These are phyloP conservation scores for Synergus gifuensis DNA, from an alignment of 2,888 invertebrate species.

Conservation along the genomic window DNA sequence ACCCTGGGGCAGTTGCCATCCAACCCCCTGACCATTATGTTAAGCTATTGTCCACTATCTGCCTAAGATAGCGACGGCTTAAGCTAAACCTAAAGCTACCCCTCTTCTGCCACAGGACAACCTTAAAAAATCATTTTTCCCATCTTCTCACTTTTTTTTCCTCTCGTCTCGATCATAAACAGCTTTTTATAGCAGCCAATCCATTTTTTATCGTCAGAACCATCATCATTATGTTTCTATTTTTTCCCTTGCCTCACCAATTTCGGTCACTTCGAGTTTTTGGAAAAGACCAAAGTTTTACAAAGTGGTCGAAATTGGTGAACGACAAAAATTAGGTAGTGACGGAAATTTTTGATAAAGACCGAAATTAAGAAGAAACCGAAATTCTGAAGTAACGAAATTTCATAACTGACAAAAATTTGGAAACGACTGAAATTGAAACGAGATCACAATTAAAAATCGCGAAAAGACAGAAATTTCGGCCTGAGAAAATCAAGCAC, in stretches of 20 bases:
- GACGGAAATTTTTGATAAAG: too few species aligned
- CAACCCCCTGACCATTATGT: constrained; percentile 75
- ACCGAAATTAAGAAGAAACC: too few species aligned
- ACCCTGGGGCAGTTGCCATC: constrained; percentile 69
- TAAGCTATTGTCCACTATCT: constrained; percentile 77
- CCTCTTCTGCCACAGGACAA: constrained; percentile 59
- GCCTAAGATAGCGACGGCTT: constrained; percentile 72
- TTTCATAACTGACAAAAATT: too few species aligned
- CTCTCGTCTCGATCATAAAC: not conserved
- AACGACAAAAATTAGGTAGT: too few species aligned
- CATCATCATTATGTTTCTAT: not conserved
- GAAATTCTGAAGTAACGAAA: too few species aligned
- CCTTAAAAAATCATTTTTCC: constrained; percentile 75
- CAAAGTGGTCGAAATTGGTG: too few species aligned
- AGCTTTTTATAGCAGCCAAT: not conserved
- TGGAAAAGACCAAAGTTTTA: too few species aligned
- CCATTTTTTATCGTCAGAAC: not conserved
- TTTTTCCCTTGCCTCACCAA: not conserved
- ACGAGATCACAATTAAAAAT: too few species aligned
- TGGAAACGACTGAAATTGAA: too few species aligned
- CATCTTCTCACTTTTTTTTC: constrained; percentile 44
- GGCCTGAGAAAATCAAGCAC: constrained; percentile 5
- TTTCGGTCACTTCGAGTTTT: too few species aligned
- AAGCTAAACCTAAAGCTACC: constrained; percentile 56
- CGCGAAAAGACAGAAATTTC: too few species aligned